Evolutionary conservation across 2,888 invertebrate genomes (phyloP), one percentile per base, ranked within the genome.

Genomic region (Catocala nupta): DNA sequence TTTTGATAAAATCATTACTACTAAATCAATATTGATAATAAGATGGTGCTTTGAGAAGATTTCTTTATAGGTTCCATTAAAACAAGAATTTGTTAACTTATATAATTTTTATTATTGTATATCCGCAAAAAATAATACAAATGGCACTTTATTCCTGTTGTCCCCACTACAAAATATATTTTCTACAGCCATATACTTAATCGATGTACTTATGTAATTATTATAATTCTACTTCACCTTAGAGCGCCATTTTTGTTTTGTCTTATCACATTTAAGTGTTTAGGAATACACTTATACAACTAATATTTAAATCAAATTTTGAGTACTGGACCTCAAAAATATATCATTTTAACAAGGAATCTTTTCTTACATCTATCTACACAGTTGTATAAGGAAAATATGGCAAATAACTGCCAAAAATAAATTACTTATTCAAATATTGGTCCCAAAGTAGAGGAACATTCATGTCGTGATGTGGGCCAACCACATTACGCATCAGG

Each of bases 251-350:
- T 66, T 62, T 59, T 33, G 25, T 68, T 68, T 49, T 67, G 34
- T 65, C 25, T 56, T 73, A 75, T 75, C 75, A 75, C 75, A 77
- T 76, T 69, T 65, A 48, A 63, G 44, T 64, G 16, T 45, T 64
- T 57, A 73, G 42, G 53, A 71, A 64, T 65, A 67, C 11, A 58
- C 42, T 65, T 63, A 60, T 47, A 70, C 49, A 57, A 43, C 57
- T 50, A 59, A 54, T 8, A 12, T 33, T 39, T 13, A 45, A 7
- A 47, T 33, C 6, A 43, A 55, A 55, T 51, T 12, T 51, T 50
- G 43, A 11, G 39, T 47, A 12, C 9, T 48, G 42, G 16, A 49
- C 43, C 12, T 13, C 53, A 45, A 49, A 48, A 47, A 44, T 43
- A 54, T 52, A 55, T 57, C 53, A 36, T 54, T 55, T 48, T 16